phyloP scores from a whole-genome alignment of 2,888 invertebrate species.

The Oscheius sp. region DNA sequence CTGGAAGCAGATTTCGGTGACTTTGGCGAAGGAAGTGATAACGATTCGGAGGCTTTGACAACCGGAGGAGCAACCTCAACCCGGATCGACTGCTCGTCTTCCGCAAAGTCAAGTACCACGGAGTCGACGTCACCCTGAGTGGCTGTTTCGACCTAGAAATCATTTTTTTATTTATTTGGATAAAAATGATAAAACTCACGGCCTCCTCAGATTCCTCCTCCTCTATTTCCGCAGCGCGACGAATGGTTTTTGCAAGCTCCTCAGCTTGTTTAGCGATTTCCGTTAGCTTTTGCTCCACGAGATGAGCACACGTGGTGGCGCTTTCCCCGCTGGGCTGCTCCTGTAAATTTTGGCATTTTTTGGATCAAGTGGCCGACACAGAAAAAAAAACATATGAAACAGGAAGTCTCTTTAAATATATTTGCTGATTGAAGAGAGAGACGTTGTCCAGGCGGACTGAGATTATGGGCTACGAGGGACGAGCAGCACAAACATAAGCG shows the following conservation, averaged over 20 bases:
- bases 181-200: conserved; percentile 4
- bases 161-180: neutral
- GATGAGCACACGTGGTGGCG: conserved; percentile 22
- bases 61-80: conserved; percentile 33
- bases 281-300: conserved; percentile 35
- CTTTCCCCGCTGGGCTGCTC: conserved; percentile 11
- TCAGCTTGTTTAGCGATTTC: conserved; percentile 38
- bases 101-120: conserved; percentile 13
- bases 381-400: conserved; percentile 18
- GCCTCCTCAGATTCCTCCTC: conserved; percentile 21
- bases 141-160: conserved; percentile 13
- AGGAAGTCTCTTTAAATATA: conserved; percentile 9
- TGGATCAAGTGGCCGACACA: too few relatives aligned
- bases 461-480: conserved; percentile 28
- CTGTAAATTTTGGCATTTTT: too few relatives aligned
- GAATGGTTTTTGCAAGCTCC: conserved; percentile 27
- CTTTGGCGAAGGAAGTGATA: conserved; percentile 22
- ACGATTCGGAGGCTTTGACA: conserved; percentile 18
- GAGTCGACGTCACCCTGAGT: conserved; percentile 36
- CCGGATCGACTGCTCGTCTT: neutral
- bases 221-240: conserved; percentile 15
- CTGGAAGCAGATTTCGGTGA: too few relatives aligned
- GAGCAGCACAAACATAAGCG: conserved; percentile 31
- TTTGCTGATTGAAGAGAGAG: conserved; percentile 10
- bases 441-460: conserved; percentile 32